Conservation (phyloP, 2,888 invertebrate genomes). For the Trissoscelio sp. region DNA sequence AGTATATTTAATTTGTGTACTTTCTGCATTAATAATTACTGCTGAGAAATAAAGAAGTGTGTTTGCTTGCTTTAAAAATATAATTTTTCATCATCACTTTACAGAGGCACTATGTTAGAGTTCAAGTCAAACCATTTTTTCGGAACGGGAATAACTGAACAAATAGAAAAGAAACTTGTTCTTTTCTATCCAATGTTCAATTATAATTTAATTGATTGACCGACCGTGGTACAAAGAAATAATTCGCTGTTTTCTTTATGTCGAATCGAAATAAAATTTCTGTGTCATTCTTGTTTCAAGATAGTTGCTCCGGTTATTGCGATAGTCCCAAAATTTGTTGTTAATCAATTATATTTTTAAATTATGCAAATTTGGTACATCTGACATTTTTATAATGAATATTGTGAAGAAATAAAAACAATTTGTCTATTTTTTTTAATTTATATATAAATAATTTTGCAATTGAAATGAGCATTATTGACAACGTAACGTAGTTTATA, state of each 20-base stretch:
- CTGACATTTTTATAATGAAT: too few relatives aligned
- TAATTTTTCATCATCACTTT: slow-evolving; percentile 33
- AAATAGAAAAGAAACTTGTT: slow-evolving; percentile 47
- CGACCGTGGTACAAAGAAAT: slow-evolving; percentile 14
- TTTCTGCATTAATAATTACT: too few relatives aligned
- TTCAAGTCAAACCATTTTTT: slow-evolving; percentile 48
- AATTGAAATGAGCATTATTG: not conserved
- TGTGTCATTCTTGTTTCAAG: too few relatives aligned
- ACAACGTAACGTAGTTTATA: not conserved
- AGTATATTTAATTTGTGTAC: too few relatives aligned
- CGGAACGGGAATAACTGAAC: slow-evolving; percentile 43
- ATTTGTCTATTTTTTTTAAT: too few relatives aligned
- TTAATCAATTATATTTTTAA: too few relatives aligned
- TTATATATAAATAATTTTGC: not conserved
- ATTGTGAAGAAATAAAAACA: too few relatives aligned
- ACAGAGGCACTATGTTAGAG: slow-evolving; percentile 12
- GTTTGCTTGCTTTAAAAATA: slow-evolving; percentile 20
- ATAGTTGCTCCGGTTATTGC: too few relatives aligned
- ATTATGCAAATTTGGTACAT: too few relatives aligned
- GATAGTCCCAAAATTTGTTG: too few relatives aligned
- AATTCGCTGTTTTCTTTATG: slow-evolving; percentile 1
- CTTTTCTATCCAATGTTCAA: slow-evolving; percentile 35
- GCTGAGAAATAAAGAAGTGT: not conserved
- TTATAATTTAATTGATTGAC: slow-evolving; percentile 42
- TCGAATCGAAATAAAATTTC: too few relatives aligned